A percentile compares a stretch with the other conserved stretches of the same genome.
phyloP scores from a whole-genome alignment of 2,113 vertebrate genomes.

The Bos indicus region DNA sequence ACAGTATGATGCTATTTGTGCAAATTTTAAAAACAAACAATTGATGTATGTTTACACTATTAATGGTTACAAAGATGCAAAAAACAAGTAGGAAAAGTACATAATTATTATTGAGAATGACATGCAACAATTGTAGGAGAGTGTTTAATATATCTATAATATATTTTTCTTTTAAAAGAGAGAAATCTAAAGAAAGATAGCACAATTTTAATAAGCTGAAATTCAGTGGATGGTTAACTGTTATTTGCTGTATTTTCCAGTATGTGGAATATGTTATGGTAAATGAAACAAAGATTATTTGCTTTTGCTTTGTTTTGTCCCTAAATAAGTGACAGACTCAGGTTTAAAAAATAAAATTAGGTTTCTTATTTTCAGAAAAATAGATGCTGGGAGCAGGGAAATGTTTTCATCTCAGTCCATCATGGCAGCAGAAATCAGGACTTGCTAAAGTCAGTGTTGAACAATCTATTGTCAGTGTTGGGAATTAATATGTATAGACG shows the following conservation, averaged over 20 bases:
- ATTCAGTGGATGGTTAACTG: not conserved
- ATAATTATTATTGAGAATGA: not conserved
- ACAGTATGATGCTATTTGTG: not conserved
- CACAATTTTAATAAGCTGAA: not conserved
- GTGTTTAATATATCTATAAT: not conserved
- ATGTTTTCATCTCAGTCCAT: not conserved
- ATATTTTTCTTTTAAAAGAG: not conserved
- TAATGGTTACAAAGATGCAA: not conserved
- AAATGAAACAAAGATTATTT: not conserved
- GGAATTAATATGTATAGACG: not conserved
- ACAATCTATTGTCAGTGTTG: not conserved
- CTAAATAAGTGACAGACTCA: not conserved
- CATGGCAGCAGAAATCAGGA: not conserved
- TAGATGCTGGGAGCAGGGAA: not conserved
- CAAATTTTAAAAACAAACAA: not conserved
- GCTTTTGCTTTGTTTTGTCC: not conserved
- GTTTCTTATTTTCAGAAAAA: not conserved
- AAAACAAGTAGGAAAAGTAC: not conserved
- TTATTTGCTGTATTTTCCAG: not conserved
- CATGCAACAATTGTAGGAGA: too few relatives aligned
- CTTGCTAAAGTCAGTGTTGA: not conserved
- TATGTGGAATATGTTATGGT: not conserved
- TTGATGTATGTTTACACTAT: not conserved
- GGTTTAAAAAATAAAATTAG: not conserved
- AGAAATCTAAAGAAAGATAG: not conserved